phyloP scores from a whole-genome alignment of 1,140 invertebrate species.

The Drosophila pectinifera region DNA sequence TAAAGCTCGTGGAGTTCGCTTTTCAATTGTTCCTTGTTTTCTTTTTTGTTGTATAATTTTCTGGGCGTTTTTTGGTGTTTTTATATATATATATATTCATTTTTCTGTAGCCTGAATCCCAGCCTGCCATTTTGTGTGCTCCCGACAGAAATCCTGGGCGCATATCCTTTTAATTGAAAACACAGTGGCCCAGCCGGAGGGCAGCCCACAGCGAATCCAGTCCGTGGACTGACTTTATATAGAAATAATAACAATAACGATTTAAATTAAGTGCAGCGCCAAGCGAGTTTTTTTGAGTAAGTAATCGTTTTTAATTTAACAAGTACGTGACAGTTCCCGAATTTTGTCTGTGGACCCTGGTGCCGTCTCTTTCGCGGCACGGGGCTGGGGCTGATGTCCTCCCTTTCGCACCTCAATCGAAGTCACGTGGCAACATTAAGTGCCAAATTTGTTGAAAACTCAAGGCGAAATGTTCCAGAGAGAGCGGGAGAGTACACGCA shows the following conservation, averaged over 20 bases:
- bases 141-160: constrained; percentile 55
- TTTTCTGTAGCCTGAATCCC: constrained; percentile 49
- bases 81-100: constrained; percentile 12
- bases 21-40: too few relatives aligned
- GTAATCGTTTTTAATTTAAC: constrained; percentile 82
- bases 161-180: constrained; percentile 81
- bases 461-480: background rate
- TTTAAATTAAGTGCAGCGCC: constrained; percentile 77
- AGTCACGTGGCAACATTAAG: constrained; percentile 40
- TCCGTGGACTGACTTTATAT: constrained; percentile 64
- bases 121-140: background rate
- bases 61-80: constrained; percentile 7
- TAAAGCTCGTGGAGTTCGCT: constrained; percentile 5
- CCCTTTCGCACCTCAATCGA: constrained; percentile 17
- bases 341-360: constrained; percentile 15
- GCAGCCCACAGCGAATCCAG: constrained; percentile 1
- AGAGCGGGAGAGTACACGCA: background rate
- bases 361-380: background rate
- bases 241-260: constrained; percentile 81
- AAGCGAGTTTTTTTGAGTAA: constrained; percentile 58
- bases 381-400: background rate
- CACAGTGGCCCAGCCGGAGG: constrained; percentile 30
- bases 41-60: constrained; percentile 2
- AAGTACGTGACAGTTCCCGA: constrained; percentile 70
- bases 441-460: constrained; percentile 44